Percentiles rank a stretch among this genome's conserved stretches.
Conservation (phyloP, 2,797 vertebrate genomes). For the Distichodus sexfasciatus region DNA sequence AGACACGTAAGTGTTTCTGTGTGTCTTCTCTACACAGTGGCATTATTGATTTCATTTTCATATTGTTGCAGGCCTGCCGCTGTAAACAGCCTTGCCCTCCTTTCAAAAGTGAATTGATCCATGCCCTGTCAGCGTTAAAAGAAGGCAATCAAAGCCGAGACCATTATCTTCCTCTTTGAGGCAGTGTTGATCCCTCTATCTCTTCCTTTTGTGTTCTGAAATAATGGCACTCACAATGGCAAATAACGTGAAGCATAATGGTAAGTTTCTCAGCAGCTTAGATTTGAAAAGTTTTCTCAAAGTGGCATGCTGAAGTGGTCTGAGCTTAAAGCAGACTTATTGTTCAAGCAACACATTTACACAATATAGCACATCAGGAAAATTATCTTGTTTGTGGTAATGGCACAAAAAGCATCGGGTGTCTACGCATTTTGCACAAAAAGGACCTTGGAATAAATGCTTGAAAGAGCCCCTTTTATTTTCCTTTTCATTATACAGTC, state of each 20-base stretch:
- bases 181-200: slow-evolving; percentile 16
- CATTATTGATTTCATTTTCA: slow-evolving; percentile 74
- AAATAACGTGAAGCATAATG: slow-evolving; percentile 42
- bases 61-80: slow-evolving; percentile 58
- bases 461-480: slow-evolving; percentile 18
- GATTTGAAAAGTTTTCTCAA: slow-evolving; percentile 42
- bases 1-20: not conserved
- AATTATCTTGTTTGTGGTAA: slow-evolving; percentile 46
- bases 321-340: slow-evolving; percentile 37
- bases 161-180: slow-evolving; percentile 51
- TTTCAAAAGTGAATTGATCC: slow-evolving; percentile 69
- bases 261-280: slow-evolving; percentile 32
- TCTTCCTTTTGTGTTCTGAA: slow-evolving; percentile 42
- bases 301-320: slow-evolving; percentile 34
- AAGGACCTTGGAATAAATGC: slow-evolving; percentile 28
- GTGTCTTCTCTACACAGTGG: slow-evolving; percentile 43
- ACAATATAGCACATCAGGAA: slow-evolving; percentile 34
- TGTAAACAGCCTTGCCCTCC: slow-evolving; percentile 66
- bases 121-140: slow-evolving; percentile 11
- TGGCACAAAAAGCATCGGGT: slow-evolving; percentile 23
- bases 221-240: slow-evolving; percentile 43
- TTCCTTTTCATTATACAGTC: not conserved
- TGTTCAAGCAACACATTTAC: slow-evolving; percentile 43
- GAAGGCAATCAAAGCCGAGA: slow-evolving; percentile 58
- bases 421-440: not conserved